Base-by-base conservation (phyloP, 2,797 vertebrate genomes). In the Hybognathus amarus region DNA sequence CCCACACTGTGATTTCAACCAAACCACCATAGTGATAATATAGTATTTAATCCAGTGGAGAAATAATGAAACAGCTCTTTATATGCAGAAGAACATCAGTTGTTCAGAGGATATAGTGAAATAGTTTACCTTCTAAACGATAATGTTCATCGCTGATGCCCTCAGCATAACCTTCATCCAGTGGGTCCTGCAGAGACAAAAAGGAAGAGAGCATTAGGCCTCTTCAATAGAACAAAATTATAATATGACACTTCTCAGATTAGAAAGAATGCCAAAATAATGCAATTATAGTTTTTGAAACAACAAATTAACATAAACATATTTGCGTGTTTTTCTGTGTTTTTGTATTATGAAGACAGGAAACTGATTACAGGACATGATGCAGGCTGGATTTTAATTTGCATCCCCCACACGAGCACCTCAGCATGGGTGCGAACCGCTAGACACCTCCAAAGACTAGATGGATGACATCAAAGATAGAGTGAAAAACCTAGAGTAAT, bases 111-210 rank as follows among this genome's bases (percentile, higher is more conserved):
- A 22, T n/a, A 17, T 36, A 27, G 50, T 22, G n/a, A 67, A 38
- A 45, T 12, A 8, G 20, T 89, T 85, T 96, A 99, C 98, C 97
- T 96, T 99, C 97, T 86, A 99, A 94, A 79, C 96, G 97, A 90
- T 97, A 99, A 90, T 97, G 96, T 89, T 97, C 97, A 87, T 97
- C 96, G 50, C 95, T 93, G 85, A 96, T 93, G 13, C 92, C 89
- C 61, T 97, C 96, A 84, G 96, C 94, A 91, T 96, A 96, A 36
- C 94, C 93, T 87, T 97, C 96, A 8, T 94, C 95, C 90, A 96
- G 90, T 12, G 97, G 94, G 85, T 96, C 96, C 98, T 99, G 89
- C 47, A 93, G 68, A 83, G 88, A 30, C 42, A 83, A 11, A 79
- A 52, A 77, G 9, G 74, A 38, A 83, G n/a, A 45, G 11, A 67